These are phyloP conservation scores for Ernsta delagoae DNA, from an alignment of 2,888 invertebrate species.

Conservation along the genomic window DNA sequence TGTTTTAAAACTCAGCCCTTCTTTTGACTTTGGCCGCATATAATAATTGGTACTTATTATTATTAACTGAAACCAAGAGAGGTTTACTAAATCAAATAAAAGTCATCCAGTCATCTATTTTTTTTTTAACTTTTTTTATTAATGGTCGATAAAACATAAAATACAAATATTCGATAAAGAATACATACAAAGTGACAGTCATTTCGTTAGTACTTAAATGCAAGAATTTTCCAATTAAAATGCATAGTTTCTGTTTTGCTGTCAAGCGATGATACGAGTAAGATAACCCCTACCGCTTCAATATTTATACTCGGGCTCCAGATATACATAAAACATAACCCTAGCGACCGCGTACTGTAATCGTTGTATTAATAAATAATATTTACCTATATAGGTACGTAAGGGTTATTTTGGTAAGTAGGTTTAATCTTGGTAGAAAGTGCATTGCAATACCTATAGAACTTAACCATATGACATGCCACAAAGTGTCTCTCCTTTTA, in stretches of 20 bases:
- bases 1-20: no score
- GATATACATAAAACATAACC: slow-evolving; percentile 20
- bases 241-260: not conserved
- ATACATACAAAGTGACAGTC: slow-evolving; percentile 7
- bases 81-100: no score
- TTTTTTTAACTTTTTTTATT: no score
- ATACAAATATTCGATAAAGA: no score
- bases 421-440: not conserved
- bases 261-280: not conserved
- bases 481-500: not conserved
- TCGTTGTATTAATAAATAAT: slow-evolving; percentile 7
- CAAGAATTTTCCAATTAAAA: slow-evolving; percentile 14
- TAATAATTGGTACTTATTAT: no score
- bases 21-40: no score
- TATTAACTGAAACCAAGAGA: no score
- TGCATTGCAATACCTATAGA: not conserved
- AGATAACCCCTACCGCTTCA: slow-evolving; percentile 26
- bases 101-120: no score
- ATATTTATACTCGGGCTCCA: slow-evolving; percentile 16
- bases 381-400: no score
- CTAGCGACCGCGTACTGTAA: not conserved
- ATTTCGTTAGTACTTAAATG: not conserved
- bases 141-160: no score
- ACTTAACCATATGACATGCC: not conserved
- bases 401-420: not conserved